Base-by-base conservation (phyloP, 2,888 invertebrate species). In the Deilephila elpenor region DNA sequence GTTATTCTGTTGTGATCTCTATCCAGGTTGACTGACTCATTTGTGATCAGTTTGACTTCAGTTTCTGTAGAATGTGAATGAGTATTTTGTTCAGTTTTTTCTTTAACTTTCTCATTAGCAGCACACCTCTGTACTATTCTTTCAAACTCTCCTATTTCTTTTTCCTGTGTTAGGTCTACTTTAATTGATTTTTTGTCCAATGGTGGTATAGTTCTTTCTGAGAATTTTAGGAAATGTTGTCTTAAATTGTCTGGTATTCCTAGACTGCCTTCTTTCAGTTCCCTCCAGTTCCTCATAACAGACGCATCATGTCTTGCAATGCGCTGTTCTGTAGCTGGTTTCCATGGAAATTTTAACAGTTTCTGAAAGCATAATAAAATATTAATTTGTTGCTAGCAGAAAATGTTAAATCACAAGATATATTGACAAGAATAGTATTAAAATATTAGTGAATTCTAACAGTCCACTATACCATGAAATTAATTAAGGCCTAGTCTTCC, bases 211-310 rank as follows among this genome's bases (percentile, higher is more conserved):
- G 89, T 88, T 83, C 97, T 93, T 4, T 95, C 84, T 1, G 96
- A 95, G 82, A 97, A 98, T 85, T 97, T 97, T 0, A 95, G 85
- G 64, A 97, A 93, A 88, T 97, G 97, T 77, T 95, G 84, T 64
- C 87, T 84, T 32, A 97, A 77, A 1, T 93, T 86, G 29, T 92
- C 82, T 51, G 94, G 83, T 75, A 95, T 91, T 71, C 93, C 86
- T 19, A 97, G 79, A 76, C 95, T 88, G 8, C 96, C 96, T 51
- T 94, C 89, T 77, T 95, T 95, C 11, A 97, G 94, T 77, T 95
- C 90, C 73, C 95, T 91, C 98, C 98, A 98, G 88, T 98, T 97
- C 77, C 95, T 91, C 83, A 96, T 91, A 0, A 96, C 97, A 1
- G 91, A 90, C 73, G 92, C 90, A 82, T 98, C 97, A 82, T 97